Evolutionary conservation across 2,888 invertebrate species (phyloP).

Genomic region (Callyntrura guangdongensis): DNA sequence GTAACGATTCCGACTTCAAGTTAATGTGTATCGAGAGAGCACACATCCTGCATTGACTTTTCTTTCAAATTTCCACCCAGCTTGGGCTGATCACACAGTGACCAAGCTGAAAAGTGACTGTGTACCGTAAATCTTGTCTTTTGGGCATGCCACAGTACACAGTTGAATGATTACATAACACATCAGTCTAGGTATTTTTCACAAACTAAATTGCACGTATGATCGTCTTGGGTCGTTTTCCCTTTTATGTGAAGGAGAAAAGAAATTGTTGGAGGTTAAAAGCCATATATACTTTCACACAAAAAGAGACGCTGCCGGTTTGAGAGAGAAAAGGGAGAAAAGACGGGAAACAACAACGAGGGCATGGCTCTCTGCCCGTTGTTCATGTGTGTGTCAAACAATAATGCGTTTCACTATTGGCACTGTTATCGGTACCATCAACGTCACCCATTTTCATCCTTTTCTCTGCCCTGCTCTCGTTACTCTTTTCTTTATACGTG

Average conservation of each 20-base stretch:
- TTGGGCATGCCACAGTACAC: slow-evolving; percentile 24
- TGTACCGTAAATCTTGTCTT: neutral
- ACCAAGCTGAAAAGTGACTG: slow-evolving; percentile 17
- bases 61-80: neutral
- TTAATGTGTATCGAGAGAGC: neutral
- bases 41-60: neutral
- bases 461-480: slow-evolving; percentile 15
- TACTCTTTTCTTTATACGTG: slow-evolving; percentile 54
- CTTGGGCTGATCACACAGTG: neutral
- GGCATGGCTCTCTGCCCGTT: slow-evolving; percentile 56
- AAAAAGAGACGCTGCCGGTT: slow-evolving; percentile 1
- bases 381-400: slow-evolving; percentile 63
- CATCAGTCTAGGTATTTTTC: slow-evolving; percentile 72
- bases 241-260: slow-evolving; percentile 33
- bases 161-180: slow-evolving; percentile 73
- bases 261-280: slow-evolving; percentile 73
- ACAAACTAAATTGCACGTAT: slow-evolving; percentile 74
- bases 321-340: neutral
- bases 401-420: slow-evolving; percentile 73
- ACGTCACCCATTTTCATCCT: slow-evolving; percentile 66
- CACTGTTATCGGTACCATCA: slow-evolving; percentile 72
- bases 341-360: slow-evolving; percentile 53
- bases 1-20: neutral
- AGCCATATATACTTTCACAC: slow-evolving; percentile 55
- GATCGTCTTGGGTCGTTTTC: slow-evolving; percentile 65